A percentile compares a stretch with the other conserved stretches of the same genome.
Conservation (phyloP, 1,140 invertebrate species). For the Trichogramma pretiosum region DNA sequence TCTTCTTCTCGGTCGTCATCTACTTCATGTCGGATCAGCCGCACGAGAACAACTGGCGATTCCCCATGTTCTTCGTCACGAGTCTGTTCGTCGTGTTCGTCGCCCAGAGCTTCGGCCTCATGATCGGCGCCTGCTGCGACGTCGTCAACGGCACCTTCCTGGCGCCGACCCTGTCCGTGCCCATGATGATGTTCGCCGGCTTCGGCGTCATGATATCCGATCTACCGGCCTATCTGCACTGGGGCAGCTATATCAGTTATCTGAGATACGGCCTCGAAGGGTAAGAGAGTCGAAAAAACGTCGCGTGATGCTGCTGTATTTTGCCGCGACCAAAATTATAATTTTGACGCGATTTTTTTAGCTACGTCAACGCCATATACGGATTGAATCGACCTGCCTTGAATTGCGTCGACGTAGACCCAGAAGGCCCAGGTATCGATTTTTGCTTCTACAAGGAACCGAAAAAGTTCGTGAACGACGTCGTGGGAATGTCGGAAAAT, state of each 20-base stretch:
- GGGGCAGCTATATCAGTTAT: constrained; percentile 83
- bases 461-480: constrained; percentile 64
- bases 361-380: constrained; percentile 69
- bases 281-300: no score
- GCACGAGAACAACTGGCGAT: constrained; percentile 61
- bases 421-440: constrained; percentile 9
- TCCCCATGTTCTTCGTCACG: constrained; percentile 73
- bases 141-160: constrained; percentile 77
- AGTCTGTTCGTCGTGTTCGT: constrained; percentile 76
- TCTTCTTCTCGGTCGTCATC: constrained; percentile 71
- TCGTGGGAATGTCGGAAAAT: constrained; percentile 71
- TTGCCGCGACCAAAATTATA: no score
- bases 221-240: constrained; percentile 70
- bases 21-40: constrained; percentile 84
- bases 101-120: constrained; percentile 79
- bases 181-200: constrained; percentile 82
- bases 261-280: constrained; percentile 83
- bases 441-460: constrained; percentile 75
- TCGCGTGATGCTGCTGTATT: no score
- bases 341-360: constrained; percentile 22
- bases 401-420: constrained; percentile 45
- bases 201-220: constrained; percentile 70
- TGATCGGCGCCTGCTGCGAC: constrained; percentile 76
- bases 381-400: constrained; percentile 60
- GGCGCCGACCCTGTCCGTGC: constrained; percentile 67